phyloP scores from a whole-genome alignment of 2,888 invertebrate species.

The Drosophila barbarae region DNA sequence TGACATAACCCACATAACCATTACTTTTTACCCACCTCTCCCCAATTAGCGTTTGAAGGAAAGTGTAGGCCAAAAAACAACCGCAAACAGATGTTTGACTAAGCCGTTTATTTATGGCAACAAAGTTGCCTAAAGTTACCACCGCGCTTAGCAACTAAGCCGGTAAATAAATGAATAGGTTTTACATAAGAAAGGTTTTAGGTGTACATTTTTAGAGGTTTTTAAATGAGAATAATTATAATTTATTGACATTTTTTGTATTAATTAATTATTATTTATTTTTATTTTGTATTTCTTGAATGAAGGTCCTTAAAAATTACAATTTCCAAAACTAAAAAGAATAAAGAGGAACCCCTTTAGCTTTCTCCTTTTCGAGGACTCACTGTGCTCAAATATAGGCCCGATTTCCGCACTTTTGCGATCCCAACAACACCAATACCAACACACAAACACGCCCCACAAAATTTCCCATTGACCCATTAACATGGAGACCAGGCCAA shows the following conservation, averaged over 20 bases:
- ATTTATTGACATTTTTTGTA: neutral
- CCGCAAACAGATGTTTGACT: slow-evolving; percentile 36
- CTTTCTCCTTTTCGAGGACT: neutral
- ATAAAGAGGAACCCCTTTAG: neutral
- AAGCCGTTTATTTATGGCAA: slow-evolving; percentile 41
- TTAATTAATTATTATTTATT: no score
- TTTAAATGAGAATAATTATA: neutral
- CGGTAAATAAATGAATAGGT: neutral
- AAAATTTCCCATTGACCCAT: slow-evolving; percentile 66
- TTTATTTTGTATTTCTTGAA: no score
- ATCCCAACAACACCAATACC: slow-evolving; percentile 11
- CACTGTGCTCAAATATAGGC: slow-evolving; percentile 27
- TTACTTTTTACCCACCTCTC: slow-evolving; percentile 8
- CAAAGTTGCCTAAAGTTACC: slow-evolving; percentile 12
- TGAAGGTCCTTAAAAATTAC: no score
- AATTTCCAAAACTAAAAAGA: no score
- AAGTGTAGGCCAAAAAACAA: slow-evolving; percentile 12
- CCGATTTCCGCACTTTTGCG: slow-evolving; percentile 27
- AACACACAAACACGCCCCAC: slow-evolving; percentile 48
- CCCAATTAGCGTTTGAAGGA: slow-evolving; percentile 13
- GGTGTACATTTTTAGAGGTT: neutral
- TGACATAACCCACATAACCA: slow-evolving; percentile 30
- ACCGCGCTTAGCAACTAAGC: slow-evolving; percentile 19
- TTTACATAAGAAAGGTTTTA: neutral
- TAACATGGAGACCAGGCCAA: slow-evolving; percentile 54